A percentile compares a stretch with the other conserved stretches of the same genome.
Conservation (phyloP, 2,113 vertebrate species). For the Columba janthina region DNA sequence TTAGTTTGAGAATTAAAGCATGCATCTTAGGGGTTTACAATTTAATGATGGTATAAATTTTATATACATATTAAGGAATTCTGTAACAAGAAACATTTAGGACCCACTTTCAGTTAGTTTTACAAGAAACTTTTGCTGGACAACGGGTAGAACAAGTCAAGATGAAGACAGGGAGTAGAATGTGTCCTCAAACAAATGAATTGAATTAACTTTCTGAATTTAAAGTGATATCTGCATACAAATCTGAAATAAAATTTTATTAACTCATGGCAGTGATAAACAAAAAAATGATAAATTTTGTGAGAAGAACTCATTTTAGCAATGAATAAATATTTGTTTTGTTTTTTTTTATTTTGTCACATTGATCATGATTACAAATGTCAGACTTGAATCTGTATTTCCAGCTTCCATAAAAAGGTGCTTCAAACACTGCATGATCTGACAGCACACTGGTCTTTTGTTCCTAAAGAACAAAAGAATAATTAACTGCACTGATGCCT, state of each 20-base stretch:
- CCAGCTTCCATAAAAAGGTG: not conserved
- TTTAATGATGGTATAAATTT: not conserved
- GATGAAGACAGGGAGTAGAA: not conserved
- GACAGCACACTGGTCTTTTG: constrained; percentile 31
- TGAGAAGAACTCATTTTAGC: not conserved
- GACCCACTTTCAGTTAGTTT: not conserved
- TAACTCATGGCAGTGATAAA: not conserved
- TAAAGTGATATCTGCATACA: not conserved
- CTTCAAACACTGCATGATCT: not conserved
- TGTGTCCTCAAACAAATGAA: accelerated
- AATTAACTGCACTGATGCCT: constrained; percentile 32
- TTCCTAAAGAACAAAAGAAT: constrained; percentile 65
- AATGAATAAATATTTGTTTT: not conserved
- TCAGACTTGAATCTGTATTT: constrained; percentile 24
- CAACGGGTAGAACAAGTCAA: not conserved
- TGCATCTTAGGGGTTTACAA: not conserved
- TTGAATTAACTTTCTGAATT: not conserved
- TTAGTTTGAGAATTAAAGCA: not conserved
- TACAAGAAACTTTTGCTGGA: not conserved
- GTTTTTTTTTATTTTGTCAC: not conserved
- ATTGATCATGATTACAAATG: constrained; percentile 23
- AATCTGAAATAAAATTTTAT: not conserved
- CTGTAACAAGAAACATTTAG: not conserved
- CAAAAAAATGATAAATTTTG: not conserved
- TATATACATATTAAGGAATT: not conserved